Evolutionary conservation across 2,888 invertebrate genomes (phyloP), one percentile per base, ranked within the genome.

Genomic region (Phrixothrix hirtus): DNA sequence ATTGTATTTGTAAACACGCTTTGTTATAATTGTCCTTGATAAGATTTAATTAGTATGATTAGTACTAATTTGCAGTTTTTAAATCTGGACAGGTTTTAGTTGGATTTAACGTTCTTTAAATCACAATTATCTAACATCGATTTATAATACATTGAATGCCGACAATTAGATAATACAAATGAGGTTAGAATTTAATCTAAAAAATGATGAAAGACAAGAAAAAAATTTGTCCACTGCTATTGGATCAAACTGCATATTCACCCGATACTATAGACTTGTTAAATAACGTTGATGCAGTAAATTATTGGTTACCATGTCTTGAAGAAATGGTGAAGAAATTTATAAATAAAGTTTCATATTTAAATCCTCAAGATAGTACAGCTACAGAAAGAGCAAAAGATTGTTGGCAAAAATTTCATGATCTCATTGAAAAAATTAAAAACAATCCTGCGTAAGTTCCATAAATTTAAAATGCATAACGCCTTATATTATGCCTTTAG

Each of bases 241-340:
- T 82, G 61, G 86, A 92, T 75, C 87, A 89, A 43, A 80, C 82
- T 61, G 82, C 83, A 68, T 97, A 97, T 78, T 83, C 84, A 72
- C 94, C 97, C 1, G 97, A 98, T 75, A 93, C 94, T 17, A 86
- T 95, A 59, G 94, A 97, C 77, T 81, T 98, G 49, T 84, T 89
- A 54, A 83, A 84, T 65, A 94, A 97, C 74, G 80, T 82, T 59
- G 89, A 90, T 71, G 96, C 95, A 9, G 84, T 91, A 72, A 84
- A 81, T 61, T 97, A 96, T 76, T 98, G 97, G 97, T 81, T 97
- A 35, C 83, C 87, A 57, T 94, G 95, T 74, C 91, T 97, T 71
- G 89, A 92, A 72, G 87, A 86, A 60, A 86, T 93, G 64, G 87
- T 91, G 10, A 86, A 87, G 61, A 92, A 92, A 78, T 92, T 92